These are phyloP conservation scores for Minunthozetes semirufus DNA, from an alignment of 2,888 invertebrate genomes.

Conservation along the genomic window DNA sequence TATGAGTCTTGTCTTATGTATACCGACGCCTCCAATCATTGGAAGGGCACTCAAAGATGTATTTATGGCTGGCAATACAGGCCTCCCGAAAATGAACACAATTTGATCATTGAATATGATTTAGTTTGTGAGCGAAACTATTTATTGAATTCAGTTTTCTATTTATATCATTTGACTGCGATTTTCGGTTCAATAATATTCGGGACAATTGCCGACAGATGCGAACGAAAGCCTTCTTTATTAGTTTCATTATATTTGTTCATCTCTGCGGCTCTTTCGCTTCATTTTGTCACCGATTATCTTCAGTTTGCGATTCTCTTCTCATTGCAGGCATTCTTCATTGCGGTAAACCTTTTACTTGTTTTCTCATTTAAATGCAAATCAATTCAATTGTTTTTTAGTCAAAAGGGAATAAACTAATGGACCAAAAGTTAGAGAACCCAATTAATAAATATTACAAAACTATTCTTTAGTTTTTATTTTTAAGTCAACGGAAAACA, in stretches of 20 bases:
- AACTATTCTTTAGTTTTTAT: too few species aligned
- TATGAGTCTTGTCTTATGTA: slow-evolving; percentile 40
- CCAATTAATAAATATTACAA: too few species aligned
- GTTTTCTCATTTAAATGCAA: too few species aligned
- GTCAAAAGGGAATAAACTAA: too few species aligned
- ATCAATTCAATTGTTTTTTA: too few species aligned
- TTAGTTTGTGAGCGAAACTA: slow-evolving; percentile 42
- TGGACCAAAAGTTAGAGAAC: too few species aligned
- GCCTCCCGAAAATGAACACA: slow-evolving; percentile 37
- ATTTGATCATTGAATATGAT: slow-evolving; percentile 40
- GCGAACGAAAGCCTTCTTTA: slow-evolving; percentile 39
- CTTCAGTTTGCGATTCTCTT: slow-evolving; percentile 40
- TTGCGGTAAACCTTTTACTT: slow-evolving; percentile 37
- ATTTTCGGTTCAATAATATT: slow-evolving; percentile 39
- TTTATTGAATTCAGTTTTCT: slow-evolving; percentile 38
- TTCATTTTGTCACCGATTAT: slow-evolving; percentile 40
- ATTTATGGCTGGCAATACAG: slow-evolving; percentile 41
- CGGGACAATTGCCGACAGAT: slow-evolving; percentile 41
- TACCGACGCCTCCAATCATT: slow-evolving; percentile 40
- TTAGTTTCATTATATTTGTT: slow-evolving; percentile 39
- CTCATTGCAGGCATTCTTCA: slow-evolving; percentile 40
- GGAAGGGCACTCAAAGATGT: slow-evolving; percentile 41
- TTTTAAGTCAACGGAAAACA: too few species aligned
- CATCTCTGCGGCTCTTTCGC: slow-evolving; percentile 40
- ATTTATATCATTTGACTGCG: slow-evolving; percentile 37